Percentiles rank a stretch among this genome's conserved stretches.
Conservation (phyloP, 2,888 invertebrate species). For the Acronicta psi region DNA sequence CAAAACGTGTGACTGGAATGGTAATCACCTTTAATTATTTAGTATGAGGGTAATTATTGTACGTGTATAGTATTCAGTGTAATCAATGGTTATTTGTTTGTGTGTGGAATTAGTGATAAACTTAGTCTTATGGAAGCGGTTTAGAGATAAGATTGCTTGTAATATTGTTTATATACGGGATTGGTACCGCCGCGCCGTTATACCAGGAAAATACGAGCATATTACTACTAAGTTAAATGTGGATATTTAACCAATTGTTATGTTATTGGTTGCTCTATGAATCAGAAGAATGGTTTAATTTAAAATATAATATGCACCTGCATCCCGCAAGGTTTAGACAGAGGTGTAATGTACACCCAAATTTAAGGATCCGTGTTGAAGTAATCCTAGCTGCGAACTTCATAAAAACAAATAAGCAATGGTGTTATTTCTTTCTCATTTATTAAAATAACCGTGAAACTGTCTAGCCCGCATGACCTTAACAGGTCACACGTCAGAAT, state of each 20-base stretch:
- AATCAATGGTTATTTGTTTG: slow-evolving; percentile 40
- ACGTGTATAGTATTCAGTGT: slow-evolving; percentile 33
- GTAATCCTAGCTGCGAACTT: too few relatives aligned
- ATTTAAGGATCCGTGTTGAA: too few relatives aligned
- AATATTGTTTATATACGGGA: slow-evolving; percentile 16
- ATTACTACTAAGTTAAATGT: background rate
- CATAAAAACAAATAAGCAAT: too few relatives aligned
- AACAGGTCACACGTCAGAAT: background rate
- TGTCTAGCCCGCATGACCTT: slow-evolving; percentile 16
- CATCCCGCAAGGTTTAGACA: too few relatives aligned
- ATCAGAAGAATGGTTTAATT: too few relatives aligned
- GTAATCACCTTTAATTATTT: slow-evolving; percentile 58
- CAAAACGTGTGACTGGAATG: slow-evolving; percentile 45
- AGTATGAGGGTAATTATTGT: slow-evolving; percentile 36
- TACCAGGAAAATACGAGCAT: slow-evolving; percentile 33
- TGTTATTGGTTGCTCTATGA: too few relatives aligned
- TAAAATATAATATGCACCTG: too few relatives aligned
- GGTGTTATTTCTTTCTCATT: background rate
- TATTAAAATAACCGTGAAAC: slow-evolving; percentile 3
- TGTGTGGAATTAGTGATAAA: slow-evolving; percentile 24
- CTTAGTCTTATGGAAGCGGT: slow-evolving; percentile 16
- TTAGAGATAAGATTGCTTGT: slow-evolving; percentile 35
- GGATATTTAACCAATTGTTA: too few relatives aligned
- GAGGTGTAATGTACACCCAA: too few relatives aligned
- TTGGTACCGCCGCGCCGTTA: background rate